A percentile compares a stretch with the other conserved stretches of the same genome.
These are phyloP conservation scores for Yoshiicerus persimilis DNA, from an alignment of 1,140 invertebrate genomes.

Conservation along the genomic window DNA sequence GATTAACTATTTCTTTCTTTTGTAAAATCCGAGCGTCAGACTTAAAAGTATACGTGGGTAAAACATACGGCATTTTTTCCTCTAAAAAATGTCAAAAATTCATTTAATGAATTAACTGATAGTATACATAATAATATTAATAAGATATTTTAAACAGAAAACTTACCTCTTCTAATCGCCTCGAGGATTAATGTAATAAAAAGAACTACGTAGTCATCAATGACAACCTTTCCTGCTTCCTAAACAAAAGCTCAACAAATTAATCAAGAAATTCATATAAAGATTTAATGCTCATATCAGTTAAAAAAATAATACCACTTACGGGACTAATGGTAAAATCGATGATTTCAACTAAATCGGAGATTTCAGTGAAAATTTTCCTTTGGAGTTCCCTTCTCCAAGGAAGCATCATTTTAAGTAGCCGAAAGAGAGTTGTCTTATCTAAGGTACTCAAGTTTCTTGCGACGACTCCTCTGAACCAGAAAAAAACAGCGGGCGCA, in stretches of 20 bases:
- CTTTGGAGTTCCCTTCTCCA: conserved; percentile 46
- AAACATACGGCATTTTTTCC: not conserved
- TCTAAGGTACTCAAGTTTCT: not conserved
- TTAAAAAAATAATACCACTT: not conserved
- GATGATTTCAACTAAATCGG: conserved; percentile 42
- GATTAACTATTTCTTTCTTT: conserved; percentile 13
- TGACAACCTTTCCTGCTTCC: conserved; percentile 23
- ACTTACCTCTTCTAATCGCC: conserved; percentile 32
- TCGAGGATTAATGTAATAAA: conserved; percentile 46
- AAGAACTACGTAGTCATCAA: conserved; percentile 39
- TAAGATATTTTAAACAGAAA: not conserved
- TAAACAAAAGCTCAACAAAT: not conserved
- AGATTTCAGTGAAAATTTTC: conserved; percentile 42
- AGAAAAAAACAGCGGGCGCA: conserved; percentile 33
- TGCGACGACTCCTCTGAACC: conserved; percentile 32
- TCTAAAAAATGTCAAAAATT: not conserved
- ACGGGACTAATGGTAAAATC: conserved; percentile 40
- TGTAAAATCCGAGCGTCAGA: conserved; percentile 26
- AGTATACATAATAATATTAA: not conserved
- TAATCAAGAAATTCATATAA: not conserved
- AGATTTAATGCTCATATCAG: not conserved
- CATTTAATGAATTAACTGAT: not conserved
- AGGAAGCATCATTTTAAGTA: conserved; percentile 30
- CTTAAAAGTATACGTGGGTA: conserved; percentile 36
- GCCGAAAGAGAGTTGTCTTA: not conserved